Evolutionary conservation across 2,113 vertebrate genomes (phyloP).

Genomic region (Meleagris gallopavo): DNA sequence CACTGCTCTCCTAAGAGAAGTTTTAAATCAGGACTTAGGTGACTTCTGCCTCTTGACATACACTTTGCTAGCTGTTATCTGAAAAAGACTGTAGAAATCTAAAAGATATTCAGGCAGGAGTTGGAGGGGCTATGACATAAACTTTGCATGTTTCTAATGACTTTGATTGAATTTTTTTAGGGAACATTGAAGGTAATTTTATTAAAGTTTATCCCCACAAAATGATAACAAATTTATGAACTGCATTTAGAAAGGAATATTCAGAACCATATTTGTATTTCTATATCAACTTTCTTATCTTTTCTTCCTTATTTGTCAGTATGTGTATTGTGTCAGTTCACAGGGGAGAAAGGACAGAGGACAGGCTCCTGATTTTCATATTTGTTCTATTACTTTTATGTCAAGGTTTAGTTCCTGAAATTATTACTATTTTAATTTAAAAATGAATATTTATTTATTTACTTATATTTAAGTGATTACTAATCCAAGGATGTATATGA

Average conservation of each 20-base stretch:
- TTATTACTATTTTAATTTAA: background rate
- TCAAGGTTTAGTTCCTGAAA: background rate
- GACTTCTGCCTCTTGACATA: background rate
- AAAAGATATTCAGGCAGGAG: background rate
- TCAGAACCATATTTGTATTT: background rate
- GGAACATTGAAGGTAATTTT: background rate
- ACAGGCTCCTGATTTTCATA: background rate
- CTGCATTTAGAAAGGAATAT: background rate
- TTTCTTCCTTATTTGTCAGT: background rate
- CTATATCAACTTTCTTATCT: background rate
- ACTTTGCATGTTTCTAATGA: background rate
- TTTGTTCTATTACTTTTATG: background rate
- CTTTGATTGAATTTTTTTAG: background rate
- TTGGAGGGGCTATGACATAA: rapidly evolving
- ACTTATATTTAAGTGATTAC: background rate
- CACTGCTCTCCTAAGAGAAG: background rate
- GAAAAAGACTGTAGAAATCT: background rate
- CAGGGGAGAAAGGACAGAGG: background rate
- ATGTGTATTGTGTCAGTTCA: background rate
- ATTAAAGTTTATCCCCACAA: background rate
- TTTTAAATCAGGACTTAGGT: background rate
- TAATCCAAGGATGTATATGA: background rate
- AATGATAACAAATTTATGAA: background rate
- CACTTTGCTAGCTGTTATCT: background rate
- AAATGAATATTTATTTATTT: background rate